Evolutionary conservation across 2,888 invertebrate genomes (phyloP).

Genomic region (Podotricha telesiphe): DNA sequence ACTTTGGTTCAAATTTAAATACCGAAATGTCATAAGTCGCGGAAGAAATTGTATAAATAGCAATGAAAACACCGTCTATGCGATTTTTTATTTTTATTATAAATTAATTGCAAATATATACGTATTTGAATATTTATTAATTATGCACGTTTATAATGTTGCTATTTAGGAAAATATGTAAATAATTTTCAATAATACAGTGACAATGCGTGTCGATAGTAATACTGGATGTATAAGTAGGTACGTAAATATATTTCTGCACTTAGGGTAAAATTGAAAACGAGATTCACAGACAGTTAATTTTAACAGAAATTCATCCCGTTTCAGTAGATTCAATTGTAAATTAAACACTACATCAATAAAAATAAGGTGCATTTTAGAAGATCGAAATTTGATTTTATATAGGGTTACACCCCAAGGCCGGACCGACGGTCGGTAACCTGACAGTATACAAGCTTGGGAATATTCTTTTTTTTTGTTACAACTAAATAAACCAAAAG

Average conservation of each 20-base stretch:
- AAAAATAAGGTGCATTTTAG: conserved; percentile 26
- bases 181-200: not conserved
- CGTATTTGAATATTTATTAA: not conserved
- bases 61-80: not conserved
- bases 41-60: not conserved
- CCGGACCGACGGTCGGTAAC: conserved; percentile 76
- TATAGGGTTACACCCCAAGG: conserved; percentile 70
- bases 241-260: not conserved
- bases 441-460: conserved; percentile 67
- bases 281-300: conserved; percentile 34
- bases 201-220: not conserved
- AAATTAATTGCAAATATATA: not conserved
- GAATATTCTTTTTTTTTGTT: conserved; percentile 68
- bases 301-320: conserved; percentile 32
- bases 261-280: conserved; percentile 27
- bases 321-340: conserved; percentile 1
- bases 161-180: not conserved
- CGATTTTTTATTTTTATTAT: not conserved
- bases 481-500: conserved; percentile 50
- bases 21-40: not conserved
- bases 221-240: not conserved
- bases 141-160: not conserved
- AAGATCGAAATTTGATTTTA: conserved; percentile 35
- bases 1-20: not conserved
- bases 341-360: conserved; percentile 17